phyloP scores from a whole-genome alignment of 2,888 invertebrate species.

The Drosophila sordidapex region DNA sequence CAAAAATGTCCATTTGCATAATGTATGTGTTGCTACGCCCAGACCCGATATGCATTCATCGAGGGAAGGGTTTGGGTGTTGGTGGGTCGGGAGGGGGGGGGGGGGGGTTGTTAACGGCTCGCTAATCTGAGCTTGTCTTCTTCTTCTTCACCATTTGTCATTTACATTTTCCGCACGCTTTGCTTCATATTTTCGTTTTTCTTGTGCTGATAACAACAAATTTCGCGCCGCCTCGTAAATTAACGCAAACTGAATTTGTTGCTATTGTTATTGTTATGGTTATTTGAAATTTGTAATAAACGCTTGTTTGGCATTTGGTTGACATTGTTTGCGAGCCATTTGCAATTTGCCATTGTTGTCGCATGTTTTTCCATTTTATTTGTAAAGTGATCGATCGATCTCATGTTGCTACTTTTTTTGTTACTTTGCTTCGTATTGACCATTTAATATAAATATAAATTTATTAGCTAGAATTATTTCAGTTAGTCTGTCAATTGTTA shows the following conservation, averaged over 20 bases:
- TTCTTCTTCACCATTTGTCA: constrained; percentile 23
- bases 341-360: constrained; percentile 26
- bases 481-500: neutral
- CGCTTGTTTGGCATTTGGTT: constrained; percentile 33
- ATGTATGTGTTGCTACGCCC: constrained; percentile 32
- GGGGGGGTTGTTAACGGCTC: neutral
- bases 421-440: neutral
- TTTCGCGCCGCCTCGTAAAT: constrained; percentile 47
- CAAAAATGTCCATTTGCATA: constrained; percentile 50
- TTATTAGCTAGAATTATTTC: neutral
- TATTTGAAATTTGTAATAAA: constrained; percentile 30
- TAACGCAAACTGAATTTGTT: constrained; percentile 29
- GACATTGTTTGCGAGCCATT: constrained; percentile 23
- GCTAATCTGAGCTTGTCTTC: constrained; percentile 13
- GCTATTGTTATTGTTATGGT: constrained; percentile 5
- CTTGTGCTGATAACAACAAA: constrained; percentile 50
- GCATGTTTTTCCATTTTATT: constrained; percentile 2
- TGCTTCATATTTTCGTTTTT: neutral
- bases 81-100: neutral
- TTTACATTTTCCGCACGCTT: constrained; percentile 56
- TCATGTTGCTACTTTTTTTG: neutral
- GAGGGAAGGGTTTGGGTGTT: neutral
- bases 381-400: constrained; percentile 18
- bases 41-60: neutral
- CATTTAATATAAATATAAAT: neutral